These are phyloP conservation scores for Boloria euphrosyne DNA, from an alignment of 2,888 invertebrate genomes.

Conservation along the genomic window DNA sequence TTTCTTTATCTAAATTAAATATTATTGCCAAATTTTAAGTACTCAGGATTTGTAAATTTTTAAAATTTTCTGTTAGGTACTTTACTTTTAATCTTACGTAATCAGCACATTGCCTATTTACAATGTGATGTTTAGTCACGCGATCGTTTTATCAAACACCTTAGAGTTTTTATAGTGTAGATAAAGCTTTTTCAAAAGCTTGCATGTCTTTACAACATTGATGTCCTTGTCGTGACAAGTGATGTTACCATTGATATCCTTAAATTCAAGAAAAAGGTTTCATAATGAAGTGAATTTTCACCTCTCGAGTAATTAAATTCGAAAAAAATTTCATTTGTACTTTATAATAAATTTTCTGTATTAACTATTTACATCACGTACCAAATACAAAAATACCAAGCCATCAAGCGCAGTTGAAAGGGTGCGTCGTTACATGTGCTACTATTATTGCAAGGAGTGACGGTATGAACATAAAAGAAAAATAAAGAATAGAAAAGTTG, in stretches of 20 bases:
- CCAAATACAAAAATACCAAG: conserved; percentile 19
- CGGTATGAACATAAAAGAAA: conserved; percentile 44
- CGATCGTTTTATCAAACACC: conserved; percentile 80
- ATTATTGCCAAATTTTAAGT: too few species aligned
- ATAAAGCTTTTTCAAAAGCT: conserved; percentile 79
- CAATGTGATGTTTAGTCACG: conserved; percentile 70
- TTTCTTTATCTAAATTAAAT: neutral
- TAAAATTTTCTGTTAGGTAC: conserved; percentile 1
- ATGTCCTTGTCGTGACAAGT: conserved; percentile 73
- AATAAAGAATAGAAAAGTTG: conserved; percentile 47
- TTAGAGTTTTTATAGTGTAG: conserved; percentile 75
- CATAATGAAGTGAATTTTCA: conserved; percentile 25
- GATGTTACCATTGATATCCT: conserved; percentile 67
- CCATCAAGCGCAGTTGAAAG: conserved; percentile 4
- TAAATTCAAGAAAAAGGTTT: conserved; percentile 43
- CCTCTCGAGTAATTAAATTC: conserved; percentile 28
- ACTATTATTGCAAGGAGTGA: conserved; percentile 31
- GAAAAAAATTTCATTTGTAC: conserved; percentile 7
- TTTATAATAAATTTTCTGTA: conserved; percentile 21
- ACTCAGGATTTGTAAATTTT: too few species aligned
- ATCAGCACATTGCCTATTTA: conserved; percentile 73
- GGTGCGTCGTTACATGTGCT: conserved; percentile 24
- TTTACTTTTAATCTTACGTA: conserved; percentile 47
- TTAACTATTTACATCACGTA: conserved; percentile 34
- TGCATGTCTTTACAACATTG: conserved; percentile 75